phyloP scores from a whole-genome alignment of 2,888 invertebrate species.

The Vanessa cardui region DNA sequence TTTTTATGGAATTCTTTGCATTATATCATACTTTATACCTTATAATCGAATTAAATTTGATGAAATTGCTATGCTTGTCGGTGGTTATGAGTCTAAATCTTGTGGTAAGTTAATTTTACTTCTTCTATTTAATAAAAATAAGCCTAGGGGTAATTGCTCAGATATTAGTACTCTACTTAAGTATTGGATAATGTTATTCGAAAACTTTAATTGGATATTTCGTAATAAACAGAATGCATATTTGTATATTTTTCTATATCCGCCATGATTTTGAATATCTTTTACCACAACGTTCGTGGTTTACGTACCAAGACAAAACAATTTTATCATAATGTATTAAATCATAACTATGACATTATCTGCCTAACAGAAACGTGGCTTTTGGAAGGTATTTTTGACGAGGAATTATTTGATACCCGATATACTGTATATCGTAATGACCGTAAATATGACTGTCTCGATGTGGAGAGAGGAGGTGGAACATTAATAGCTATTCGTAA shows the following conservation, averaged over 20 bases:
- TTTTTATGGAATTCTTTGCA: conserved; percentile 13
- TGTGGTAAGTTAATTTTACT: no score
- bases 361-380: conserved; percentile 36
- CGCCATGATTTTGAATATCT: conserved; percentile 18
- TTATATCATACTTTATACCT: conserved; percentile 13
- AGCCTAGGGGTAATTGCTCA: neutral
- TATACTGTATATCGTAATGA: conserved; percentile 31
- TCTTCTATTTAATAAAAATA: neutral
- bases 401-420: conserved; percentile 29
- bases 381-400: conserved; percentile 23
- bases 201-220: conserved; percentile 13
- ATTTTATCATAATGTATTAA: conserved; percentile 26
- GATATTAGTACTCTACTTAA: conserved; percentile 5
- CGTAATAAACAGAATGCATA: conserved; percentile 13
- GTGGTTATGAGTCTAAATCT: neutral
- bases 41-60: conserved; percentile 9
- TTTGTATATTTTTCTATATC: conserved; percentile 15
- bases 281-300: conserved; percentile 32
- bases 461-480: conserved; percentile 1
- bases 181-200: conserved; percentile 13
- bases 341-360: conserved; percentile 32
- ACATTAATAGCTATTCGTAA: conserved; percentile 8
- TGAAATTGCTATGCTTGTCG: conserved; percentile 5
- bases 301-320: conserved; percentile 29
- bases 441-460: conserved; percentile 9